Base-by-base conservation (phyloP, 2,888 invertebrate genomes). In the Lottia gigantea region DNA sequence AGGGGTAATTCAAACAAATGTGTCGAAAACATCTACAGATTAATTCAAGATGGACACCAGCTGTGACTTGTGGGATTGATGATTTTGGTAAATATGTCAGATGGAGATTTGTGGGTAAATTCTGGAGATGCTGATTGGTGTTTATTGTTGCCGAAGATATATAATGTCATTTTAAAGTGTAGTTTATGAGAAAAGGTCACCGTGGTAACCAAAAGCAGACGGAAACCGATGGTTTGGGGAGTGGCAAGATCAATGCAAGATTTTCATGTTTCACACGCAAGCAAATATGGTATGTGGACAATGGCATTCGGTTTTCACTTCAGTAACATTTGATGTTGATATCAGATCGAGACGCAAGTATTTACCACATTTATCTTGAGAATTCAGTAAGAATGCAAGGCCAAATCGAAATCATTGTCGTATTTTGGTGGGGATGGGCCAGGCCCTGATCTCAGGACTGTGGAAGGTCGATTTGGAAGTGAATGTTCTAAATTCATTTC, bases 91-190 rank as follows among this genome's bases (percentile, higher is more conserved):
- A 55, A 55, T 55, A 55, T 23, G 23, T 23, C 23, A 23, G 55
- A 23, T 55, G 12, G 19, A 23, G 55, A 23, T 55, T 55, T 55
- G 12, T 19, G 55, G 55, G 23, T 55, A 55, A 55, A 55, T 23
- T 55, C 6, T 55, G 55, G 55, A 55, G 23, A 23, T 55, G 11
- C 14, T 55, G 55, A 23, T 55, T 55, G 19, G 19, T 23, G 55
- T 55, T 55, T 55, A 55, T 55, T 55, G 55, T 23, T 55, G 55
- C 23, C 55, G 11, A 55, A 55, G 55, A 19, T 55, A 23, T 55
- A 55, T 55, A 55, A 55, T 55, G 55, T 55, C 55, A 23, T 23
- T 55, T 55, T 55, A 55, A 55, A 55, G 55, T 55, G 55, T 55
- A 55, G 55, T 55, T 55, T 55, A 23, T 55, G 55, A 55, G 19